Conservation (phyloP, 2,113 vertebrate genomes). For the Herpetotheres cachinnans region DNA sequence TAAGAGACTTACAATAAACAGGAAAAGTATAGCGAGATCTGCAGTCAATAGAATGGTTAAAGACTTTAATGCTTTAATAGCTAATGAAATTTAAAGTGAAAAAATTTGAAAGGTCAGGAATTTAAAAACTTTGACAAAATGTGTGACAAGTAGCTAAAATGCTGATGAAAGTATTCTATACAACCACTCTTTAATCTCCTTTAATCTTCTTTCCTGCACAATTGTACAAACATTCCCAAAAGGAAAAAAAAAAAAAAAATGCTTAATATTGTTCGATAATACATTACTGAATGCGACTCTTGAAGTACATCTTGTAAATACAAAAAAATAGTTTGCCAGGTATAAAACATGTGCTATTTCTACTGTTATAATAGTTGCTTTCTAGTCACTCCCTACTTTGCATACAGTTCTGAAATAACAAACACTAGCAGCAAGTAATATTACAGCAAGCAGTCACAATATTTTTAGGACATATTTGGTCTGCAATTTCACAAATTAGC, state of each 20-base stretch:
- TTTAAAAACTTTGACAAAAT: neutral
- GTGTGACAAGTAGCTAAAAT: neutral
- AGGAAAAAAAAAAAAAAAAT: neutral
- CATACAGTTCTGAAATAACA: neutral
- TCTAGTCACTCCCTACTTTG: neutral
- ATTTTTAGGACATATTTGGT: neutral
- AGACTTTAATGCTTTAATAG: neutral
- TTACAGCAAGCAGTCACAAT: neutral
- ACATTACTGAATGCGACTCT: neutral
- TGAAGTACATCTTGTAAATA: neutral
- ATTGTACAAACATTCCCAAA: neutral
- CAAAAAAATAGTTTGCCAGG: neutral
- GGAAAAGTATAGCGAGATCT: neutral
- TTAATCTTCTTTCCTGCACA: neutral
- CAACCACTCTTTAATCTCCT: neutral
- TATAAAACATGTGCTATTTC: neutral
- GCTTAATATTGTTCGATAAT: neutral
- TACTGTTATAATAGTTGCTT: neutral
- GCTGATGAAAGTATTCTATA: neutral
- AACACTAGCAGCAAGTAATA: neutral
- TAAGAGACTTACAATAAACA: neutral
- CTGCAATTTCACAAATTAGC: conserved; percentile 35
- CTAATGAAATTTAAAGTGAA: neutral
- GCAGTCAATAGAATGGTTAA: neutral
- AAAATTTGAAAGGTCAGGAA: neutral